Percentiles rank a stretch among this genome's conserved stretches.
Evolutionary conservation across 1,140 invertebrate species (phyloP).

Genomic region (Aphidius gifuensis): DNA sequence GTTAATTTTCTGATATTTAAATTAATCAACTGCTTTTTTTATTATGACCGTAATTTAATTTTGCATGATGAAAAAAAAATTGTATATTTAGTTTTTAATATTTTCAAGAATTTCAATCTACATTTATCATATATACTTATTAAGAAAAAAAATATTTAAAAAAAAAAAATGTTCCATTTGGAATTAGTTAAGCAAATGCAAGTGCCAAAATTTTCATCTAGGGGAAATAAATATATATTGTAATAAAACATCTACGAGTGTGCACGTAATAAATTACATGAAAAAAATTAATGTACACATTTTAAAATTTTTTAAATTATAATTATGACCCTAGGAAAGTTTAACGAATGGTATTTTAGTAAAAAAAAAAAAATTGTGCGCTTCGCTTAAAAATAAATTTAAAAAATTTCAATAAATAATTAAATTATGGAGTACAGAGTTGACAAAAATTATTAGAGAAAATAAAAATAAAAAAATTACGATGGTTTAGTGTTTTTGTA

Average conservation of each 20-base stretch:
- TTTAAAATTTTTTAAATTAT: too few species aligned
- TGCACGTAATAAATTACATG: not conserved
- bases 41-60: not conserved
- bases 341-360: not conserved
- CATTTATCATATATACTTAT: slow-evolving; percentile 4
- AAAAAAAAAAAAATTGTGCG: not conserved
- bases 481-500: slow-evolving; percentile 14
- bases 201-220: slow-evolving; percentile 18
- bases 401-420: not conserved
- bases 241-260: not conserved
- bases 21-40: not conserved
- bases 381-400: slow-evolving; percentile 8
- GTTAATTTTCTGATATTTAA: slow-evolving; percentile 2
- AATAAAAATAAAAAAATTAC: too few species aligned
- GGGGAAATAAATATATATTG: not conserved
- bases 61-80: slow-evolving; percentile 13
- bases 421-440: not conserved
- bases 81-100: slow-evolving; percentile 24
- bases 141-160: not conserved
- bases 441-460: too few species aligned
- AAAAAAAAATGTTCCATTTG: slow-evolving; percentile 10
- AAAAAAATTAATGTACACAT: too few species aligned
- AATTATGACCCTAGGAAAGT: not conserved
- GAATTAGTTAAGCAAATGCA: slow-evolving; percentile 18
- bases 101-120: slow-evolving; percentile 20